A percentile compares a stretch with the other conserved stretches of the same genome.
Conservation (phyloP, 2,113 vertebrate genomes). For the Lipotes vexillifer region DNA sequence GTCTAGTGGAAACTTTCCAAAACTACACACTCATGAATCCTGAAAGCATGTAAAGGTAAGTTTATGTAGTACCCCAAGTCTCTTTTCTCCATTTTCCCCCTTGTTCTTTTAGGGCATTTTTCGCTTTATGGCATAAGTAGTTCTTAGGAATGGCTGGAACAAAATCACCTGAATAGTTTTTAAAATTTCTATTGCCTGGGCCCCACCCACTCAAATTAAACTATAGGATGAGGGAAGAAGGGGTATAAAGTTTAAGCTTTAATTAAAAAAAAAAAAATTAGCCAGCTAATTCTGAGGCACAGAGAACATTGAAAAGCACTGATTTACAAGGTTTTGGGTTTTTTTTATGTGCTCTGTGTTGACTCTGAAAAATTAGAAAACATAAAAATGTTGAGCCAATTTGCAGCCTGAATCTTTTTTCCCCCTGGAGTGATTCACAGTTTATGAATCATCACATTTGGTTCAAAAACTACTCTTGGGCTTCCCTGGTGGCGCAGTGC, state of each 20-base stretch:
- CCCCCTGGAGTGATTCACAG: background rate
- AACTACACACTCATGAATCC: background rate
- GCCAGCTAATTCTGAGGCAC: background rate
- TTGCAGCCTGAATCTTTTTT: background rate
- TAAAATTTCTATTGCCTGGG: background rate
- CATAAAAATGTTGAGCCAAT: background rate
- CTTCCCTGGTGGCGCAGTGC: too few species aligned
- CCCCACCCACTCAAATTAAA: background rate
- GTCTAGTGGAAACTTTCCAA: background rate
- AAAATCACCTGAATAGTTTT: background rate
- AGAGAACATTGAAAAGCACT: background rate
- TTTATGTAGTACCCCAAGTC: background rate
- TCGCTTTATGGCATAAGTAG: background rate
- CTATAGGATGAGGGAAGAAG: background rate
- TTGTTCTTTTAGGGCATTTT: background rate
- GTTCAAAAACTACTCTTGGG: background rate
- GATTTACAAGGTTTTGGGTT: background rate
- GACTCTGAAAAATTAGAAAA: background rate
- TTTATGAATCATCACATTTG: background rate
- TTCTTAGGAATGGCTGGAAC: background rate
- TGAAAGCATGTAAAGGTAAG: background rate
- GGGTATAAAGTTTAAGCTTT: background rate
- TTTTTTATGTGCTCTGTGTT: background rate
- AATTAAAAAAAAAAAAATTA: background rate
- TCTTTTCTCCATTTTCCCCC: background rate